Evolutionary conservation across 2,888 invertebrate species (phyloP), one percentile per base, ranked within the genome.

Genomic region (Iphiclides podalirius): DNA sequence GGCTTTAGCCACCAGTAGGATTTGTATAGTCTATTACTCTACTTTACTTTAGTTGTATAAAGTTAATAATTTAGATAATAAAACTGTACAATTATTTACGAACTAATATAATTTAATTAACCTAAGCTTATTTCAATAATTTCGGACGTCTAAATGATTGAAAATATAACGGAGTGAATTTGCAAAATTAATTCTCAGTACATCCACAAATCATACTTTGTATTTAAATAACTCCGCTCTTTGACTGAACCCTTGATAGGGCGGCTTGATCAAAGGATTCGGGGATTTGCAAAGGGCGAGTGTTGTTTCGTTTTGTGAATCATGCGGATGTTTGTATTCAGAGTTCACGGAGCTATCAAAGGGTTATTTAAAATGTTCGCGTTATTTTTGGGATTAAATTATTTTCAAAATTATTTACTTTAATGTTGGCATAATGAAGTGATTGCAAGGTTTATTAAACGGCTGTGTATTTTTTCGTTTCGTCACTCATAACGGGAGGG

Each of bases 231-330:
- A 64, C 63, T 57, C 58, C 59, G 58, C 65, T 67, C 68, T 68
- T 61, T 66, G 69, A 66, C 60, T 58, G 3, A 38, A 59, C 57
- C 54, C 60, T 55, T 53, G 67, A 70, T 67, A 63, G 61, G 62
- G 69, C 69, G 66, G 67, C 61, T 67, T 67, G 60, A 69, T 72
- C 72, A 73, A 75, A 74, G 72, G 74, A 60, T 67, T 58, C 53
- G 51, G 72, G 72, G 72, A 60, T 67, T 59, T 54, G 52, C 53
- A 53, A 59, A 58, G 47, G 45, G 48, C 20, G 38, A 38, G 34
- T 7, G 20, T n/a, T 20, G 38, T 11, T 20, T 12, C 42, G n/a
- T 31, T 42, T 38, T 33, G 23, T 33, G 38, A 43, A 33, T 46
- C 38, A 33, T 43, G 23, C 12, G 31, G 15, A 43, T 49, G 37